Evolutionary conservation across 1,140 invertebrate genomes (phyloP), one percentile per base, ranked within the genome.

Genomic region (Panagrolaimus sp.): DNA sequence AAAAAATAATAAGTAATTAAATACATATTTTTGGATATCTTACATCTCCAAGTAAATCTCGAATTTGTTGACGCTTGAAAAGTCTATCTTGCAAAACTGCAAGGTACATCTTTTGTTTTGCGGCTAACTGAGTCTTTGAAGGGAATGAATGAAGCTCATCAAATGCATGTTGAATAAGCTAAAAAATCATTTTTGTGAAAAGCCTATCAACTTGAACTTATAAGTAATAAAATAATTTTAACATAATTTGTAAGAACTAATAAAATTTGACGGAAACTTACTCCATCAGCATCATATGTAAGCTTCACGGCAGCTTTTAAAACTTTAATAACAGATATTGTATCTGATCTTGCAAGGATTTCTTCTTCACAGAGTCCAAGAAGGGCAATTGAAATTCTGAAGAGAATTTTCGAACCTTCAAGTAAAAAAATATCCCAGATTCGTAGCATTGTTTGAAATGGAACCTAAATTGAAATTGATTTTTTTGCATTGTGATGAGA

Each of bases 401-500:
- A 91, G 16, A 94, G 83, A 69, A 90, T 87, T 83, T 93, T 96
- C 46, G 89, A 90, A 23, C 93, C 93, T 85, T 96, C 93, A 74
- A 91, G 90, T 84, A 96, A 93, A 48, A 96, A 85, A 78, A 92
- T 93, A 84, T 97, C 93, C 93, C 93, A 87, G 8, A 87, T 83
- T 42, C 86, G 69, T 11, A 87, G 73, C 63, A 87, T 77, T 5
- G 86, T 86, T 86, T 87, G 80, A 67, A 79, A 81, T 64, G 14
- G 42, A 46, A 63, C 14, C 31, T 38, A 4, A 38, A 38, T 4
- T 38, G 2, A 4, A 4, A 38, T 38, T 38, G 7, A 38, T 9
- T 13, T n/a, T 64, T 69, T 69, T 69, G 66, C 43, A 31, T 79
- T 76, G 79, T 85, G 85, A 78, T 85, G 78, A 75, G 87, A 86